Base-by-base conservation (phyloP, 2,797 vertebrate genomes). In the Cyclopterus lumpus region DNA sequence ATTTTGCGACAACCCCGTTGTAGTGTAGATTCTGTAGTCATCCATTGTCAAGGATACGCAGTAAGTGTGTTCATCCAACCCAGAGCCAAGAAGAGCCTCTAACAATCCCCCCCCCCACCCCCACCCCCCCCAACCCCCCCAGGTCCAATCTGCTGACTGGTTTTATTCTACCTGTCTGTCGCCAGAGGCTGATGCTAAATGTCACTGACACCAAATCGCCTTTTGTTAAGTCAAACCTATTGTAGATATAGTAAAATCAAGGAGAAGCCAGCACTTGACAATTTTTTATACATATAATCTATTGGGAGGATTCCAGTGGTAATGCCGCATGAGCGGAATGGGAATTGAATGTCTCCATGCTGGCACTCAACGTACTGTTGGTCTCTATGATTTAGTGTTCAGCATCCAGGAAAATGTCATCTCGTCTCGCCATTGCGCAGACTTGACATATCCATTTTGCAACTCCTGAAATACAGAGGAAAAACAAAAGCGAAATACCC, bases 181-280 rank as follows among this genome's bases (percentile, higher is more conserved):
- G 94, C 97, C 95, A 95, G 94, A 88, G 95, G 96, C 96, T 96
- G 94, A 96, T 92, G 92, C 93, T 97, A 97, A 98, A 98, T 97
- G 97, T 98, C 97, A 97, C 94, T 95, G 95, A 97, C 96, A 96
- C 90, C 86, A 89, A 91, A 93, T 92, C 80, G 78, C 90, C 87
- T 94, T n/a, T 93, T 91, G 92, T 93, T 90, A 91, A 91, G 83
- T 91, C 91, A 86, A 90, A 87, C 80, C 90, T 80, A 72, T 90
- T 89, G 83, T 75, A 84, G 86, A 90, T 85, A 85, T 69, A n/a
- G 7, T 67, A 55, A 79, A 83, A 87, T 92, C 81, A 85, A 85
- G 77, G 72, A 77, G 76, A 82, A 75, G 77, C 46, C 14, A 22
- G 36, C 30, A n/a, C 72, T 20, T 84, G 71, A 73, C 75, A 71